Evolutionary conservation across 2,113 vertebrate genomes (phyloP).

Genomic region (Apodemus sylvaticus): DNA sequence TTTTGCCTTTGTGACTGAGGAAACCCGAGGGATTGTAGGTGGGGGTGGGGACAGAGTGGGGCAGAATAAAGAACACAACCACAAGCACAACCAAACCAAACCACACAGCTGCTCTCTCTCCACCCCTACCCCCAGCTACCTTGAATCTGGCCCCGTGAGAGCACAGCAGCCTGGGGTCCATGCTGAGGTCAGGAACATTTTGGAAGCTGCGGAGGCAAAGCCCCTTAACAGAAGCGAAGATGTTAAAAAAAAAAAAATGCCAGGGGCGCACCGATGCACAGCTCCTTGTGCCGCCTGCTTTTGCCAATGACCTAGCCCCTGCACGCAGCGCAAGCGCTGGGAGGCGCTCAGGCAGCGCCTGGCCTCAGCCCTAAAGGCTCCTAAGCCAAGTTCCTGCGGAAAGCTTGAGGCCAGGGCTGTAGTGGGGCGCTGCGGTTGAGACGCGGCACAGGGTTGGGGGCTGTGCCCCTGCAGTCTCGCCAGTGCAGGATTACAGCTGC

Average conservation of each 20-base stretch:
- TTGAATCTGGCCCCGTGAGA: not conserved
- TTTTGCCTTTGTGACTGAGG: slow-evolving; percentile 4
- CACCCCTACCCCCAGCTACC: not conserved
- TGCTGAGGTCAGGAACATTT: not conserved
- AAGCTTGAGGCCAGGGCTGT: not conserved
- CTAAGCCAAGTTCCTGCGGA: not conserved
- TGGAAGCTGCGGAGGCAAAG: not conserved
- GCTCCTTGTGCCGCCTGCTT: not conserved
- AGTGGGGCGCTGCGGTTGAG: too few relatives aligned
- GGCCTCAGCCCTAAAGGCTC: not conserved
- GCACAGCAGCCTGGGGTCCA: not conserved
- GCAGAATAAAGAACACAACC: not conserved
- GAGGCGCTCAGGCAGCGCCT: not conserved
- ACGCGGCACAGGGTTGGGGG: not conserved
- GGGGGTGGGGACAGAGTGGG: not conserved
- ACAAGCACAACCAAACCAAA: not conserved
- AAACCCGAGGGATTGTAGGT: not conserved
- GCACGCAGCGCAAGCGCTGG: not conserved
- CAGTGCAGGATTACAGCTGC: not conserved
- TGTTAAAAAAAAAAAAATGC: too few relatives aligned
- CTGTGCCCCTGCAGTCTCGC: not conserved
- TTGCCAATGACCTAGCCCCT: not conserved
- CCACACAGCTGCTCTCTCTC: not conserved
- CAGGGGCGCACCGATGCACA: not conserved
- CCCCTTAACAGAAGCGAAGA: not conserved